Evolutionary conservation across 1,140 invertebrate species (phyloP), one percentile per base, ranked within the genome.

Genomic region (Acromyrmex echinatior): DNA sequence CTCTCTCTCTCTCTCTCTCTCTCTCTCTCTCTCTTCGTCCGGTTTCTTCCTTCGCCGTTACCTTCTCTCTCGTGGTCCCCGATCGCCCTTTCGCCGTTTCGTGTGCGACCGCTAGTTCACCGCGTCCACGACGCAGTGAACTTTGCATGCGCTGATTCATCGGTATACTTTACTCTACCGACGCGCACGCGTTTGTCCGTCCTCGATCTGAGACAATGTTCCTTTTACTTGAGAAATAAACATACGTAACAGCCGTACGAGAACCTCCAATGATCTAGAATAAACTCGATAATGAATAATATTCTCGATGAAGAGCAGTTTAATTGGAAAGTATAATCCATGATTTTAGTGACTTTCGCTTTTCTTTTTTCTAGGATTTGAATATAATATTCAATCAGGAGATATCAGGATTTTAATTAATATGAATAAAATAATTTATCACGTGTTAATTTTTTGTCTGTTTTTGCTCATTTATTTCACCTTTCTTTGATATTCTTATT

Each of bases 11-110:
- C 35, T 82, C 35, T 28, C 28, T 31, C 31, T 31, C 31, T 31
- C 31, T 31, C 31, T 31, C 31, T 31, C 31, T 31, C 31, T 28
- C 28, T 28, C 28, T 28, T 21, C 16, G 45, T 35, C 14, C 28
- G 3, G 18, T 21, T 85, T 21, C 3, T 10, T 70, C 35, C 28
- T 45, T 9, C 18, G 45, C n/a, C 14, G 25, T 10, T 56, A 49
- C 60, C 31, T 56, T 63, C 12, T 12, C 28, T 31, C 58, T 18
- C 5, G 66, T 66, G 25, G 58, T 39, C 31, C 45, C 63, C 14
- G 3, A 2, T 58, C 51, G 80, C 84, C 80, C 76, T 84, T 73
- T 62, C 77, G 58, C 81, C 74, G 78, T 87, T 82, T 89, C 71
- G 25, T 62, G 60, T 60, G 88, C 78, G 68, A 86, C 62, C 45